A percentile compares a stretch with the other conserved stretches of the same genome.
Evolutionary conservation across 2,888 invertebrate genomes (phyloP).

Genomic region (Meghimatium bilineatum): DNA sequence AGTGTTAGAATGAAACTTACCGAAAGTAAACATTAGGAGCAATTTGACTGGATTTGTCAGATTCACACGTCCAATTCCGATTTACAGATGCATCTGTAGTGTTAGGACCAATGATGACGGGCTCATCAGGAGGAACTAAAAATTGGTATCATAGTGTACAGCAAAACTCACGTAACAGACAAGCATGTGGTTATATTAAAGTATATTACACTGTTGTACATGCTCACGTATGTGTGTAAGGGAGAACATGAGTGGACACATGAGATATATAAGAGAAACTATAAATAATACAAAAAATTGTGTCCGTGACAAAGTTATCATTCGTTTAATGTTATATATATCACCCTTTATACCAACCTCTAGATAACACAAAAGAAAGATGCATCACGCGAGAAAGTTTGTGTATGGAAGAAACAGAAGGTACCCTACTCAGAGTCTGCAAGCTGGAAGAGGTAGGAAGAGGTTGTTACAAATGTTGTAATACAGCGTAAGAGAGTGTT

Average conservation of each 20-base stretch:
- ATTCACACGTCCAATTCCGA: constrained; percentile 26
- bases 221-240: no score
- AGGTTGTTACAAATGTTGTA: no score
- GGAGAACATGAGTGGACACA: neutral
- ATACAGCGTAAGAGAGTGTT: no score
- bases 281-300: neutral
- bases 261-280: neutral
- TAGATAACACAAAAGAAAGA: no score
- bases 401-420: no score
- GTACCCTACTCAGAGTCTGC: no score
- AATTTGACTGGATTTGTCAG: constrained; percentile 18
- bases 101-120: constrained; percentile 29
- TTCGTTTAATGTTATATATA: neutral
- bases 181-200: neutral
- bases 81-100: neutral
- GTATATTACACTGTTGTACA: no score
- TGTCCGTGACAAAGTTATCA: neutral
- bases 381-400: no score
- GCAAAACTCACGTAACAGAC: neutral
- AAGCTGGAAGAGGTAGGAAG: no score
- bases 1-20: no score
- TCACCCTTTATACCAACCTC: no score
- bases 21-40: constrained; percentile 34
- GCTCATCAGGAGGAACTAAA: constrained; percentile 26
- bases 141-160: neutral